Conservation (phyloP, 1,140 invertebrate species). For the Heliconius hermathena region DNA sequence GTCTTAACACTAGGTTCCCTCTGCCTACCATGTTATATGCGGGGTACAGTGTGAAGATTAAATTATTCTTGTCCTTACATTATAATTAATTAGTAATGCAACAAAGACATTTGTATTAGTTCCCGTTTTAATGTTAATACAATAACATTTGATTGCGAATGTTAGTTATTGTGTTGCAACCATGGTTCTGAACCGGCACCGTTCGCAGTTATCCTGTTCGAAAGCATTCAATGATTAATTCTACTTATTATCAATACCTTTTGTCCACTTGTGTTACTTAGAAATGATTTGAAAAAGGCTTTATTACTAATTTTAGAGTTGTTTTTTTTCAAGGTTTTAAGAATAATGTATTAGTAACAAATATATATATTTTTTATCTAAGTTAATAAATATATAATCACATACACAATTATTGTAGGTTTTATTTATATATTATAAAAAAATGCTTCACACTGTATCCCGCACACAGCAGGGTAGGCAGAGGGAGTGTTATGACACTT, state of each 20-base stretch:
- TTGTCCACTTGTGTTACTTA: not conserved
- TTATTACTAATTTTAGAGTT: not conserved
- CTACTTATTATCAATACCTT: not conserved
- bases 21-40: too few relatives aligned
- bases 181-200: not conserved
- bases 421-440: too few relatives aligned
- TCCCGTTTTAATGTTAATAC: slow-evolving; percentile 1
- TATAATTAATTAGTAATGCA: not conserved
- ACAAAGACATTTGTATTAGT: not conserved
- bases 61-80: not conserved
- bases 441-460: too few relatives aligned
- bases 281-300: not conserved
- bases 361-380: too few relatives aligned
- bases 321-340: not conserved
- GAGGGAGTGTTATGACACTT: too few relatives aligned
- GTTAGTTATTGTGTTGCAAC: not conserved
- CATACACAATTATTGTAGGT: too few relatives aligned
- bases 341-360: not conserved
- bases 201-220: slow-evolving; percentile 10
- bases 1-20: too few relatives aligned
- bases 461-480: too few relatives aligned
- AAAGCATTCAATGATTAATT: slow-evolving; percentile 10
- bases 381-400: too few relatives aligned
- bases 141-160: not conserved
- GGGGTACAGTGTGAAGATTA: too few relatives aligned